Evolutionary conservation across 2,113 vertebrate species (phyloP).

Genomic region (Phaethon lepturus): DNA sequence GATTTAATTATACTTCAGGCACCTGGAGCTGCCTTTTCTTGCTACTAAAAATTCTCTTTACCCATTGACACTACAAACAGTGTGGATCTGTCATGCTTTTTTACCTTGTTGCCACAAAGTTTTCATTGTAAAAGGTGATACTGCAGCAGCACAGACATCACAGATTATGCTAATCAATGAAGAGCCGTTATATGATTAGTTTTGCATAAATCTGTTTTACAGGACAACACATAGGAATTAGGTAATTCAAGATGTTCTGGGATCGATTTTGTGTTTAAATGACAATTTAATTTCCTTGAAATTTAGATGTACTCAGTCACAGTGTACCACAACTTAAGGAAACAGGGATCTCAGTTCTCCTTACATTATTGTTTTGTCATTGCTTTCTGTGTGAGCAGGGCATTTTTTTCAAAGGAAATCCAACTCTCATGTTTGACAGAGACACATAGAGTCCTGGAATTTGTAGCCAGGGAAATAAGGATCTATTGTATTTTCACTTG

Average conservation of each 20-base stretch:
- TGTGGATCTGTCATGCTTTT: not conserved
- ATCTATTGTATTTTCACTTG: not conserved
- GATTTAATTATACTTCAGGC: not conserved
- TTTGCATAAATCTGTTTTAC: not conserved
- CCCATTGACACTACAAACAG: not conserved
- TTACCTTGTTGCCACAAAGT: not conserved
- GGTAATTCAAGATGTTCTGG: not conserved
- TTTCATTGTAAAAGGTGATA: not conserved
- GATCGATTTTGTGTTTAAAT: not conserved
- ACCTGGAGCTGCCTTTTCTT: not conserved
- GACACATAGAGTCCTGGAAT: not conserved
- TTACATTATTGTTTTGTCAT: not conserved
- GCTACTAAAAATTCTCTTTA: not conserved
- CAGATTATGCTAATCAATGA: not conserved
- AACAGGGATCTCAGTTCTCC: not conserved
- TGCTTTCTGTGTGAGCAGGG: accelerated
- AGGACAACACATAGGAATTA: not conserved
- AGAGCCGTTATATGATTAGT: not conserved
- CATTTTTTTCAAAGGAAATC: not conserved
- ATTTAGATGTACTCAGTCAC: not conserved
- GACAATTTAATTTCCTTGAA: not conserved
- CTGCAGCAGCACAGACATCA: not conserved
- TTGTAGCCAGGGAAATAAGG: not conserved
- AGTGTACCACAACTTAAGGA: not conserved
- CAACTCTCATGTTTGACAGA: not conserved